Percentiles rank a stretch among this genome's conserved stretches.
Evolutionary conservation across 2,113 vertebrate species (phyloP).

Genomic region (Psilopogon haemacephalus): DNA sequence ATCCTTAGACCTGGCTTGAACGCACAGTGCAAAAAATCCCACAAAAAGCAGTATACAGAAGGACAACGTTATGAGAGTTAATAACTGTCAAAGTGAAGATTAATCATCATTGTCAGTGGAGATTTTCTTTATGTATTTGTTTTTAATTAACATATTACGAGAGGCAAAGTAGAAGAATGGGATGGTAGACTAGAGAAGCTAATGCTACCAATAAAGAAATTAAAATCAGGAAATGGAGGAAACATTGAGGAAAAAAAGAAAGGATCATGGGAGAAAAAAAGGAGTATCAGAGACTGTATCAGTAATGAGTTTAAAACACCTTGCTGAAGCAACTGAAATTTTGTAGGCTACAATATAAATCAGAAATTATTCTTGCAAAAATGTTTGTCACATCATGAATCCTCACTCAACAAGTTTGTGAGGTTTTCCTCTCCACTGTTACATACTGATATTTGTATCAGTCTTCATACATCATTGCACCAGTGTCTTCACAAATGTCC

Average conservation of each 20-base stretch:
- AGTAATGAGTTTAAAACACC: neutral
- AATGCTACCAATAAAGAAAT: neutral
- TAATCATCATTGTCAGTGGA: neutral
- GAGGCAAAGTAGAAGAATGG: neutral
- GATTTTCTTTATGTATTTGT: neutral
- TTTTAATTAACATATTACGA: neutral
- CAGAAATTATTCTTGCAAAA: neutral
- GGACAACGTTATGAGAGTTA: neutral
- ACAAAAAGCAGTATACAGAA: neutral
- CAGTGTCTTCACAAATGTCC: neutral
- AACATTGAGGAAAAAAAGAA: neutral
- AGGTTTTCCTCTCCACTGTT: neutral
- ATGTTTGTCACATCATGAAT: constrained; percentile 13
- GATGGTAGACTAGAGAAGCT: neutral
- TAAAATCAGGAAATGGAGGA: neutral
- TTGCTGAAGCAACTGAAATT: neutral
- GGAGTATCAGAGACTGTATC: neutral
- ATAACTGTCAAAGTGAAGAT: neutral
- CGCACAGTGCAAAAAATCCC: neutral
- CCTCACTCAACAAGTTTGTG: neutral
- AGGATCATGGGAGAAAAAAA: accelerated
- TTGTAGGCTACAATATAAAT: neutral
- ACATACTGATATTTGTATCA: neutral
- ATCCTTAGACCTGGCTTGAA: neutral
- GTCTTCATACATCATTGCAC: neutral